These are phyloP conservation scores for Eucera pruinosa DNA, from an alignment of 2,888 invertebrate species.

Conservation along the genomic window DNA sequence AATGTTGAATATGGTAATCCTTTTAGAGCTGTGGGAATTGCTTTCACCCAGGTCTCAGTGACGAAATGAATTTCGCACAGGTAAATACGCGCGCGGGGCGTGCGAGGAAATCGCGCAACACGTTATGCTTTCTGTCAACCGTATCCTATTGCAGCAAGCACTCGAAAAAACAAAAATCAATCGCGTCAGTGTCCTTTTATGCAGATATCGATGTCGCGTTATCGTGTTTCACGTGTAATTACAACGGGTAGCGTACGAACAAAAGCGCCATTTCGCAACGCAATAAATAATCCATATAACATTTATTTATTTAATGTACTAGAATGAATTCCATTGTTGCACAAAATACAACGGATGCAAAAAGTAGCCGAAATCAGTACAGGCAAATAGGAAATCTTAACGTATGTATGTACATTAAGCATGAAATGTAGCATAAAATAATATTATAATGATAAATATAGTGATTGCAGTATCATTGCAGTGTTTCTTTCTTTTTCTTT, in stretches of 20 bases:
- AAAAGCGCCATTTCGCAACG: neutral
- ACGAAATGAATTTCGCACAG: conserved; percentile 34
- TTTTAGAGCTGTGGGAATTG: conserved; percentile 29
- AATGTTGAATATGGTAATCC: conserved; percentile 15
- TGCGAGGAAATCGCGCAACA: conserved; percentile 38
- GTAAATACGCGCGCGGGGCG: neutral
- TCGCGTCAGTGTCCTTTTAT: conserved; percentile 19
- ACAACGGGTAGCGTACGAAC: conserved; percentile 2
- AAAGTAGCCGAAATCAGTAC: too few species aligned
- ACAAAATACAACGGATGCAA: too few species aligned
- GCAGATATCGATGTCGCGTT: conserved; percentile 37
- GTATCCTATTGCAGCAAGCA: conserved; percentile 45
- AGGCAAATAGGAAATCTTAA: too few species aligned
- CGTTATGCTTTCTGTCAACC: conserved; percentile 51
- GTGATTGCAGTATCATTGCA: too few species aligned
- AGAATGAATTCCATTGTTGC: too few species aligned
- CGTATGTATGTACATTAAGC: too few species aligned
- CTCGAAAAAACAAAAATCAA: conserved; percentile 25
- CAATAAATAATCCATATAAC: neutral
- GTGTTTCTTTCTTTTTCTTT: too few species aligned
- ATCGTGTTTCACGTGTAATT: conserved; percentile 38
- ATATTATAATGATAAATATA: too few species aligned
- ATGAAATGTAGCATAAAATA: too few species aligned
- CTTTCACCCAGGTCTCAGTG: conserved; percentile 28
- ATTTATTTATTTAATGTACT: too few species aligned